Conservation (phyloP, 2,113 vertebrate species). For the Pseudopodoces humilis region DNA sequence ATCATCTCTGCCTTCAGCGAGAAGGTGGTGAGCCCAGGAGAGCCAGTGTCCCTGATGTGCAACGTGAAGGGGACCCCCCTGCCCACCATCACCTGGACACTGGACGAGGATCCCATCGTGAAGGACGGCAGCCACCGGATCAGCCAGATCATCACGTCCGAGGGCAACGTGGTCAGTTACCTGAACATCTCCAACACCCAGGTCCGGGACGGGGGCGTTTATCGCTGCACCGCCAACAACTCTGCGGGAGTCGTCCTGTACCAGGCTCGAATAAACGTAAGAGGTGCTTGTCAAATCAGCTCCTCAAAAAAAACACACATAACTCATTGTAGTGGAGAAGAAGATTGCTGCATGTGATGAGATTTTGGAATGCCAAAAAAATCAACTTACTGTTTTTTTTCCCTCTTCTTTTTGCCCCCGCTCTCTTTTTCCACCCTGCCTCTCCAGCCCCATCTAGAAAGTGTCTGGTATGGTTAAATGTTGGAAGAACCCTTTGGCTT, state of each 20-base stretch:
- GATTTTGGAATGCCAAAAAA: slow-evolving; percentile 59
- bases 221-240: slow-evolving; percentile 98
- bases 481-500: slow-evolving; percentile 27
- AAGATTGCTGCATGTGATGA: slow-evolving; percentile 63
- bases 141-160: slow-evolving; percentile 91
- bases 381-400: neutral
- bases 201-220: slow-evolving; percentile 95
- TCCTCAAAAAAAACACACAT: slow-evolving; percentile 92
- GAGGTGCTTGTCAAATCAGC: slow-evolving; percentile 99
- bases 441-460: slow-evolving; percentile 26
- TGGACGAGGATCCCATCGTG: slow-evolving; percentile 93
- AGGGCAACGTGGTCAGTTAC: slow-evolving; percentile 95
- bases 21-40: slow-evolving; percentile 93
- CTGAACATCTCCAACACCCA: slow-evolving; percentile 95
- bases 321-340: slow-evolving; percentile 72
- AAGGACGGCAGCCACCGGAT: slow-evolving; percentile 92
- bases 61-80: slow-evolving; percentile 94
- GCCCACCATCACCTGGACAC: slow-evolving; percentile 90
- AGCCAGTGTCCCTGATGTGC: slow-evolving; percentile 94
- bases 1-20: slow-evolving; percentile 97
- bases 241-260: slow-evolving; percentile 96
- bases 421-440: neutral
- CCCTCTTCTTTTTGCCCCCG: neutral
- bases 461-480: neutral
- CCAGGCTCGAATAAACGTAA: slow-evolving; percentile 99